Percentiles rank a stretch among this genome's conserved stretches.
Evolutionary conservation across 2,113 vertebrate species (phyloP).

Genomic region (Entelurus aequoreus): DNA sequence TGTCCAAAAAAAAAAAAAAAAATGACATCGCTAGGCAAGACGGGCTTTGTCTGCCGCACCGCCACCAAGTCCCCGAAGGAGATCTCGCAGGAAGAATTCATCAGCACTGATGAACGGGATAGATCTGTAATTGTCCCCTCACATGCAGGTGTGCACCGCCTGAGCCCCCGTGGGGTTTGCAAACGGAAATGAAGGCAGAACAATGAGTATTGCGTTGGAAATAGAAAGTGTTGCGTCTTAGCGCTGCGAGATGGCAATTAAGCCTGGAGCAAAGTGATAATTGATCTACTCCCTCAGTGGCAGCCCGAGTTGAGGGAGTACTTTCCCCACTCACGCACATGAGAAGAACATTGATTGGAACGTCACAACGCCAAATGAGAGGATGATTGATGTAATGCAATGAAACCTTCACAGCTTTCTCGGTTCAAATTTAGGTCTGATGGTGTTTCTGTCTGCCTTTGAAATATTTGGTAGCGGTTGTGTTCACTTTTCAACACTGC

Average conservation of each 20-base stretch:
- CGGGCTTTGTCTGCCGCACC: slow-evolving; percentile 11
- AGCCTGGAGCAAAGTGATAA: slow-evolving; percentile 55
- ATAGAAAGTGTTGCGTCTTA: slow-evolving; percentile 51
- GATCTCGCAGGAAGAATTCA: slow-evolving; percentile 32
- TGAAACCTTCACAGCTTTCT: no score
- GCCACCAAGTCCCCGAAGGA: slow-evolving; percentile 26
- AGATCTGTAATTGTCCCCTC: slow-evolving; percentile 44
- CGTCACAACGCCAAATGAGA: neutral
- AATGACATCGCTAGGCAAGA: slow-evolving; percentile 38
- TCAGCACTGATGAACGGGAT: slow-evolving; percentile 28
- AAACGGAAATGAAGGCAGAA: slow-evolving; percentile 9
- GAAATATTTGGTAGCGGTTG: no score
- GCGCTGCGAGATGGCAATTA: slow-evolving; percentile 61
- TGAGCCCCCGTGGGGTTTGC: slow-evolving; percentile 9
- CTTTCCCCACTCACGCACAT: slow-evolving; percentile 21
- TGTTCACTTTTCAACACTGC: no score
- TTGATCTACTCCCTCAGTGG: slow-evolving; percentile 49
- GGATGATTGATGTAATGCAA: neutral
- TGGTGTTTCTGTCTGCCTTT: no score
- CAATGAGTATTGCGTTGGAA: slow-evolving; percentile 33
- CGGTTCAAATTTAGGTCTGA: no score
- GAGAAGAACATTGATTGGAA: slow-evolving; percentile 12
- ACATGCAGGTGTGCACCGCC: slow-evolving; percentile 42
- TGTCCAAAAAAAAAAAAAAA: slow-evolving; percentile 47
- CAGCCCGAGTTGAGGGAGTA: slow-evolving; percentile 24